Evolutionary conservation across 2,888 invertebrate species (phyloP), one percentile per base, ranked within the genome.

Genomic region (Boloria selene): DNA sequence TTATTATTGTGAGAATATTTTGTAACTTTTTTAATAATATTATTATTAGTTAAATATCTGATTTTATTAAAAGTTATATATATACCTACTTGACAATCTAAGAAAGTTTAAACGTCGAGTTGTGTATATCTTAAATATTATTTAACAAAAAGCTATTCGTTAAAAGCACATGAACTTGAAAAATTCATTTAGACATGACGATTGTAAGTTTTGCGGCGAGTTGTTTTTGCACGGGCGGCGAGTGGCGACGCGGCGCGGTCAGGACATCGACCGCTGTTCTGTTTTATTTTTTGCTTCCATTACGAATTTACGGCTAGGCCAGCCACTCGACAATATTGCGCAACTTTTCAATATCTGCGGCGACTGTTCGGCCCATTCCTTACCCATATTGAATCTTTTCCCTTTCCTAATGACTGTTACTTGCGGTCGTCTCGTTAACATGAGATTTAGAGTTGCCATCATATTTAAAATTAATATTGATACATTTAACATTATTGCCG

Each of bases 321-420:
- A 84, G 80, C 86, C 83, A 88, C 89, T 89, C 87, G 88, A 88
- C 90, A 90, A 89, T 92, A 91, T 92, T 90, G 90, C 88, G 85
- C 86, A 88, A 91, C 88, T 91, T 92, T 92, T 91, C 91, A 92
- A 92, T 92, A 92, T 90, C 90, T 86, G 83, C 85, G 81, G 80
- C 79, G 79, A 76, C 80, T 79, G 80, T 75, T 78, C 66, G 63
- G 66, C 64, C 77, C 81, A 80, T 79, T 78, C 85, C 83, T 82
- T 82, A 79, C 79, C 85, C 80, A 88, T 90, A 90, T 90, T 90
- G 88, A 84, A 90, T 86, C 87, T 85, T 87, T 56, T 86, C 86
- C 85, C 86, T 84, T 79, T 76, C 84, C 81, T 84, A 81, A 86
- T 85, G 85, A 86, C 82, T 82, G 73, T 76, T 69, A 69, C 70